Conservation (phyloP, 2,888 invertebrate species). For the Philereme transversata region DNA sequence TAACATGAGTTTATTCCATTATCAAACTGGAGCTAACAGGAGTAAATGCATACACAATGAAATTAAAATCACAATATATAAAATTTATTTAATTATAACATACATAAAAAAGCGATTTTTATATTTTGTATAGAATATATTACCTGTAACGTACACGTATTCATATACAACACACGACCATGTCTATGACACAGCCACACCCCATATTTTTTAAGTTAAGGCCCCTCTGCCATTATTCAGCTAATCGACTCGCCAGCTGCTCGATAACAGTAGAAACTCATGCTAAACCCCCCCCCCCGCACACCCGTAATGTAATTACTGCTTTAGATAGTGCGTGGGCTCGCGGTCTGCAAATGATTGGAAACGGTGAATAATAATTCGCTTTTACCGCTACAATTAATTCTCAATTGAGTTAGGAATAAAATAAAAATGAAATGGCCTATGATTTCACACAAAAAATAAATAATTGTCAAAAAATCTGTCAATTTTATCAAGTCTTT, state of each 20-base stretch:
- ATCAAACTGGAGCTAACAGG: neutral
- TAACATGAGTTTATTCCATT: neutral
- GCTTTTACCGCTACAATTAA: neutral
- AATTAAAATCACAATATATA: no score
- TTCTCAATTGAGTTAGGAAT: neutral
- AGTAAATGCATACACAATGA: neutral
- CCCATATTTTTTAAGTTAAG: no score
- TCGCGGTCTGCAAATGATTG: slow-evolving; percentile 7
- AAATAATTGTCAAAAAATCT: no score
- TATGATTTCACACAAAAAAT: no score
- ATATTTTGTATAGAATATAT: no score
- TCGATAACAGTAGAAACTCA: neutral
- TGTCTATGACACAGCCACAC: no score
- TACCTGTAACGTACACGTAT: no score
- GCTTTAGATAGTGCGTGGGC: neutral
- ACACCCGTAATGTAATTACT: neutral
- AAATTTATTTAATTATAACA: no score
- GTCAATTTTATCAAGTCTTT: no score
- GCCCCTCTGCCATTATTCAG: neutral
- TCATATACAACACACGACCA: no score
- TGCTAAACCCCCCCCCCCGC: neutral
- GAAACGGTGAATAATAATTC: neutral
- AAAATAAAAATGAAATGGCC: neutral
- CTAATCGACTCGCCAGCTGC: neutral
- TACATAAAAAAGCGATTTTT: no score